phyloP scores from a whole-genome alignment of 2,113 vertebrate genomes.

The Myxocyprinus asiaticus region DNA sequence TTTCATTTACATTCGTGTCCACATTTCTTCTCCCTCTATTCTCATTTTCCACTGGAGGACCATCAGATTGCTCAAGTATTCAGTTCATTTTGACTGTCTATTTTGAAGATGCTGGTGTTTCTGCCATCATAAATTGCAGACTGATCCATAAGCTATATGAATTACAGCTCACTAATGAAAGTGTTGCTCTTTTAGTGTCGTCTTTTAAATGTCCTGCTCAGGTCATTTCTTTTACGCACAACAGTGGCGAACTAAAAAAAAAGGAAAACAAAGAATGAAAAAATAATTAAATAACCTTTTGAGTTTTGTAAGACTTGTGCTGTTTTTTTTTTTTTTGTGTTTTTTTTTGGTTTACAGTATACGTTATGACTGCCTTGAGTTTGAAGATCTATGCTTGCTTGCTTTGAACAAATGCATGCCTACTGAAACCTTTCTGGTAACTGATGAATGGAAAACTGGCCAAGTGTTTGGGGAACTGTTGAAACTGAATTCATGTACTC shows the following conservation, averaged over 20 bases:
- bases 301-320: no score
- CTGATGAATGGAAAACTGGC: no score
- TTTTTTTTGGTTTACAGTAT: no score
- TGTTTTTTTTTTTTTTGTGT: no score
- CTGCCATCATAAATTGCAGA: conserved; percentile 18
- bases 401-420: no score
- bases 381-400: no score
- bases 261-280: no score
- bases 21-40: neutral
- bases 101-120: conserved; percentile 29
- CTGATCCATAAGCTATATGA: conserved; percentile 13
- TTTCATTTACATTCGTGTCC: neutral
- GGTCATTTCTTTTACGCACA: neutral
- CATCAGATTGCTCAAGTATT: neutral
- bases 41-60: neutral
- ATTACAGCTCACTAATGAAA: conserved; percentile 40
- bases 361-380: no score
- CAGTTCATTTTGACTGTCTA: conserved; percentile 2
- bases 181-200: neutral
- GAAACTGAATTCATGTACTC: no score
- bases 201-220: neutral
- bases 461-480: no score
- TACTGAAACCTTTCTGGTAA: no score
- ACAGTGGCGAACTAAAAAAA: neutral
- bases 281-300: no score